A percentile compares a stretch with the other conserved stretches of the same genome.
Conservation (phyloP, 2,888 invertebrate species). For the Philereme transversata region DNA sequence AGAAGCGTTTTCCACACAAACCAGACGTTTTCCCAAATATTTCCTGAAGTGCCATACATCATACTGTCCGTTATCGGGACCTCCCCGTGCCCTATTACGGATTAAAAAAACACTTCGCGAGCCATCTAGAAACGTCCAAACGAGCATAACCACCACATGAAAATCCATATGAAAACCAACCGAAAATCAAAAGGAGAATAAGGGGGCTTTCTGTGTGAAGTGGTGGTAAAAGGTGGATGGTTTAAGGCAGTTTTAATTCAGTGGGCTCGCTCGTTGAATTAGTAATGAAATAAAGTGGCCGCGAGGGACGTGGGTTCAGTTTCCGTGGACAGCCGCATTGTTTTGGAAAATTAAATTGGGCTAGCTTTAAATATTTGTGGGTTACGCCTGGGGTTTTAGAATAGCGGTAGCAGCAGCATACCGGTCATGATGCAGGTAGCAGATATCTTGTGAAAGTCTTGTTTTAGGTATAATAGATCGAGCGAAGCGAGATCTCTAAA, state of each 20-base stretch:
- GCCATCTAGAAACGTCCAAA: slow-evolving; percentile 61
- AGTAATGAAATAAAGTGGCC: slow-evolving; percentile 75
- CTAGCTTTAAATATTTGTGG: slow-evolving; percentile 30
- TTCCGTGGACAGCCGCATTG: slow-evolving; percentile 47
- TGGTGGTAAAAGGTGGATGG: slow-evolving; percentile 25
- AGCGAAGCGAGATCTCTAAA: no score
- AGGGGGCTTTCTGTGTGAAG: slow-evolving; percentile 33
- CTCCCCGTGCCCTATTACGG: slow-evolving; percentile 63
- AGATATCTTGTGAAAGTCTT: no score
- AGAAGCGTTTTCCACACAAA: slow-evolving; percentile 39
- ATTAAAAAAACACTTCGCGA: slow-evolving; percentile 76
- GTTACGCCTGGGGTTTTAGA: slow-evolving; percentile 1
- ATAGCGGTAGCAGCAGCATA: no score
- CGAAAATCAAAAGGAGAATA: slow-evolving; percentile 10
- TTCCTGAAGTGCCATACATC: slow-evolving; percentile 58
- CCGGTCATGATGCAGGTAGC: no score
- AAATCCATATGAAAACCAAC: slow-evolving; percentile 25
- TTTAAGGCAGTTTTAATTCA: slow-evolving; percentile 62
- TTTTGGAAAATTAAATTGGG: slow-evolving; percentile 53
- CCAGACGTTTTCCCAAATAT: slow-evolving; percentile 48
- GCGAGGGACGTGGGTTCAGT: slow-evolving; percentile 57
- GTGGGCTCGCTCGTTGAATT: slow-evolving; percentile 68
- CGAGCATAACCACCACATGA: slow-evolving; percentile 22
- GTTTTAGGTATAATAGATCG: no score
- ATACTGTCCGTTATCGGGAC: slow-evolving; percentile 67